Base-by-base conservation (phyloP, 2,797 vertebrate genomes). In the Borostomias antarcticus region DNA sequence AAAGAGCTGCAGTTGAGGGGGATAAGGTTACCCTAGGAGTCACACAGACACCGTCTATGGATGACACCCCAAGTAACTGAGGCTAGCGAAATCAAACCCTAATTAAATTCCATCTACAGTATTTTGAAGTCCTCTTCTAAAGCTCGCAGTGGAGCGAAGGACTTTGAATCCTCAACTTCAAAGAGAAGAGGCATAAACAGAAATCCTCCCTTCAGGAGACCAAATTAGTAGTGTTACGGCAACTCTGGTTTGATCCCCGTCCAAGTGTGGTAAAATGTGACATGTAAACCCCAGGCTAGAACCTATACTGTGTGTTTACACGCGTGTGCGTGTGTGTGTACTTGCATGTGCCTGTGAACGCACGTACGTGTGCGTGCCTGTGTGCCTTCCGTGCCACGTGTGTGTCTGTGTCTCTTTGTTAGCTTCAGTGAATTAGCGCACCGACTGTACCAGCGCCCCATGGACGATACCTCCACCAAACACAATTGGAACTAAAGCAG, bases 21-120 rank as follows among this genome's bases (percentile, higher is more conserved):
- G 75, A 77, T 75, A 72, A 70, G 52, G 63, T 52, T 59, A 51
- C 60, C 65, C 30, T 48, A 30, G 30, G 45, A 65, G 64, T 50
- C 37, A 52, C 51, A 48, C 69, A 30, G 64, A 10, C 33, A 65
- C 57, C 53, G 53, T 28, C 35, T 19, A 32, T 51, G 6, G 58
- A 74, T 68, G 26, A 68, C 74, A 52, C 51, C 66, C 58, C 40
- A 62, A 75, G 80, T 70, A 73, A 73, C 45, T 21, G 59, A 43
- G 15, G 65, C 74, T 62, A 58, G 59, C 61, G 13, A 74, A 75
- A 79, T 74, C 51, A 73, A 80, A 78, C 58, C 58, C 17, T 74
- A 82, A 76, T 80, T 78, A 71, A 81, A 87, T 70, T 78, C 62
- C 43, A 64, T 79, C 67, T 75, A n/a, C n/a, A n/a, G n/a, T n/a